Conservation (phyloP, 2,888 invertebrate species). For the Caradrina kadenii region DNA sequence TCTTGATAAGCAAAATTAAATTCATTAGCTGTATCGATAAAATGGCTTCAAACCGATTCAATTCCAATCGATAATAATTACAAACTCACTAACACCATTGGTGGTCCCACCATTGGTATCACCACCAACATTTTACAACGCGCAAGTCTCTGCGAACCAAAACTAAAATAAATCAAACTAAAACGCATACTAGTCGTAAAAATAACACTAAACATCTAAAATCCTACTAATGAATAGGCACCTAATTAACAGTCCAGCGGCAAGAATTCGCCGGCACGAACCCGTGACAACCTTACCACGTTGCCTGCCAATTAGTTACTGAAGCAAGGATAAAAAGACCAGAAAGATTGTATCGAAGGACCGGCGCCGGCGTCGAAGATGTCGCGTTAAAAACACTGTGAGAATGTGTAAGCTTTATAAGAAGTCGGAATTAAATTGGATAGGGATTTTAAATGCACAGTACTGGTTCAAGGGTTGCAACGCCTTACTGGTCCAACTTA, state of each 20-base stretch:
- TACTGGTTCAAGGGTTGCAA: neutral
- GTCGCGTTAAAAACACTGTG: slow-evolving; percentile 36
- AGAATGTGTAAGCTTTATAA: slow-evolving; percentile 26
- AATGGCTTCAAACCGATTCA: too few species aligned
- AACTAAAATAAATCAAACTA: slow-evolving; percentile 44
- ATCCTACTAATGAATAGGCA: slow-evolving; percentile 59
- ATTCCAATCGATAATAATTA: too few species aligned
- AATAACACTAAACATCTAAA: slow-evolving; percentile 36
- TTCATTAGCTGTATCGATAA: too few species aligned
- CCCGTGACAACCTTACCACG: slow-evolving; percentile 64
- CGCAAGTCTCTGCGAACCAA: neutral
- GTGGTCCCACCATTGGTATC: too few species aligned
- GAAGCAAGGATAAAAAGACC: slow-evolving; percentile 51
- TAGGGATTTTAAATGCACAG: slow-evolving; percentile 3
- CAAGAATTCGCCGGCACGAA: slow-evolving; percentile 59
- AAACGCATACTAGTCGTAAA: slow-evolving; percentile 20
- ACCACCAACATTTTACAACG: neutral
- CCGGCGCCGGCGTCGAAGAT: slow-evolving; percentile 54
- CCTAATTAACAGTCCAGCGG: slow-evolving; percentile 61
- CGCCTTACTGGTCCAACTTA: neutral
- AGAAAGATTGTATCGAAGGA: slow-evolving; percentile 57
- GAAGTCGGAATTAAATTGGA: slow-evolving; percentile 13
- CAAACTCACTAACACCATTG: too few species aligned
- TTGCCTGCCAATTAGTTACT: slow-evolving; percentile 58
- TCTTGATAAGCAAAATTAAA: neutral